Conservation (phyloP, 2,888 invertebrate genomes). For the Sinopyrophorus schimmeli region DNA sequence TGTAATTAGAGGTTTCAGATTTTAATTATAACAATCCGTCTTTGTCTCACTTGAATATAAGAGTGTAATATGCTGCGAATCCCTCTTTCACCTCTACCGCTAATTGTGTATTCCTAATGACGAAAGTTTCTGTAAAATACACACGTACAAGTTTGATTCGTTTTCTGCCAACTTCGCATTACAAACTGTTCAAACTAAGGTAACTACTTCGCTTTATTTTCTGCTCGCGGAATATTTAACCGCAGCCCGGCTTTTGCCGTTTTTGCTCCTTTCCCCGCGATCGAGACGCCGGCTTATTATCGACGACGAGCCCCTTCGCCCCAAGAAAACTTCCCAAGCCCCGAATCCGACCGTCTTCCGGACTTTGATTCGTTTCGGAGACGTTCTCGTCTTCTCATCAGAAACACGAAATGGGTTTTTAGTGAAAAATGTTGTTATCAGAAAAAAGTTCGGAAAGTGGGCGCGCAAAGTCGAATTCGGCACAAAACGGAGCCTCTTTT, state of each 20-base stretch:
- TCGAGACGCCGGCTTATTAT: too few species aligned
- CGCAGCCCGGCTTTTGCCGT: constrained; percentile 14
- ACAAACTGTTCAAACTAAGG: constrained; percentile 25
- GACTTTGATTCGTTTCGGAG: too few species aligned
- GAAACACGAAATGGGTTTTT: too few species aligned
- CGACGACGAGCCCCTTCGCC: too few species aligned
- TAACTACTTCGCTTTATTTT: constrained; percentile 22
- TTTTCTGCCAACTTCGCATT: constrained; percentile 27
- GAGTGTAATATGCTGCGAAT: constrained; percentile 36
- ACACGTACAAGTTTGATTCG: constrained; percentile 32
- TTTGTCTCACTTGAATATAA: constrained; percentile 43
- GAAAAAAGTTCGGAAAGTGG: too few species aligned
- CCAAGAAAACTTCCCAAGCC: too few species aligned
- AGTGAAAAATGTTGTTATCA: too few species aligned
- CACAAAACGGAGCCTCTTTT: too few species aligned
- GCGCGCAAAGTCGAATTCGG: too few species aligned
- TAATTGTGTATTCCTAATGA: constrained; percentile 36
- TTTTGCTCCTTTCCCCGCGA: constrained; percentile 18
- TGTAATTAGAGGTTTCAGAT: constrained; percentile 51
- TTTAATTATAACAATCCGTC: constrained; percentile 48
- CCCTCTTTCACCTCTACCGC: constrained; percentile 39
- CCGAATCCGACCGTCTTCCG: too few species aligned
- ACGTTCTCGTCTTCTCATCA: too few species aligned
- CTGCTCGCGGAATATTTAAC: constrained; percentile 19
- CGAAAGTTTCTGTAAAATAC: constrained; percentile 33